Evolutionary conservation across 2,113 vertebrate species (phyloP).

Genomic region (Nycticorax nycticorax): DNA sequence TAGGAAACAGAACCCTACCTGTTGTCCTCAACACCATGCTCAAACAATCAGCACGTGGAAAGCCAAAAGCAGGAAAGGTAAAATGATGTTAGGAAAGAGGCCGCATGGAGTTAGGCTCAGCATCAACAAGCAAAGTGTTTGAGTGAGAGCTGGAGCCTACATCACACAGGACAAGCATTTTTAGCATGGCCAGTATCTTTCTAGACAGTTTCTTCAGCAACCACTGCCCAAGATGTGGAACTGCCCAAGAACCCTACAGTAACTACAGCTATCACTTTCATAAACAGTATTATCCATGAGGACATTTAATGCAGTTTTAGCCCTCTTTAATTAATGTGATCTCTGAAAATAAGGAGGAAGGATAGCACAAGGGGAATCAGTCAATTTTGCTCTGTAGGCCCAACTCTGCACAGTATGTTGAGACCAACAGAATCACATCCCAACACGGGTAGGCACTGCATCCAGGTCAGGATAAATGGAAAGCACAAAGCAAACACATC

Average conservation of each 20-base stretch:
- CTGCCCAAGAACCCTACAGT: neutral
- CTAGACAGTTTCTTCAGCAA: neutral
- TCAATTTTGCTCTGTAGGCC: neutral
- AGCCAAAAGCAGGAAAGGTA: neutral
- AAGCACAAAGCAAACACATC: neutral
- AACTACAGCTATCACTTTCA: neutral
- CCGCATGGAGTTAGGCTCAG: neutral
- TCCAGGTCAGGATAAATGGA: neutral
- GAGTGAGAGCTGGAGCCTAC: neutral
- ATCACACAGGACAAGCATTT: neutral
- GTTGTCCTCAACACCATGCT: neutral
- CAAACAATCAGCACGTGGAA: neutral
- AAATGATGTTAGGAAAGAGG: neutral
- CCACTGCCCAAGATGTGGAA: neutral
- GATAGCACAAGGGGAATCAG: neutral
- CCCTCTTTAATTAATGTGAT: neutral
- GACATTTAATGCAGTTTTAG: neutral
- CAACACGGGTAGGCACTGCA: rapidly evolving
- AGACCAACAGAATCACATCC: neutral
- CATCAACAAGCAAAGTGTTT: neutral
- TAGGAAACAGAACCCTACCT: neutral
- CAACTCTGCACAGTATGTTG: neutral
- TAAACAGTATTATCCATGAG: neutral
- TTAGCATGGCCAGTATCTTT: rapidly evolving
- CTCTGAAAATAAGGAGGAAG: neutral